Evolutionary conservation across 2,797 vertebrate species (phyloP).

Genomic region (Heteromormyrus szaboi): DNA sequence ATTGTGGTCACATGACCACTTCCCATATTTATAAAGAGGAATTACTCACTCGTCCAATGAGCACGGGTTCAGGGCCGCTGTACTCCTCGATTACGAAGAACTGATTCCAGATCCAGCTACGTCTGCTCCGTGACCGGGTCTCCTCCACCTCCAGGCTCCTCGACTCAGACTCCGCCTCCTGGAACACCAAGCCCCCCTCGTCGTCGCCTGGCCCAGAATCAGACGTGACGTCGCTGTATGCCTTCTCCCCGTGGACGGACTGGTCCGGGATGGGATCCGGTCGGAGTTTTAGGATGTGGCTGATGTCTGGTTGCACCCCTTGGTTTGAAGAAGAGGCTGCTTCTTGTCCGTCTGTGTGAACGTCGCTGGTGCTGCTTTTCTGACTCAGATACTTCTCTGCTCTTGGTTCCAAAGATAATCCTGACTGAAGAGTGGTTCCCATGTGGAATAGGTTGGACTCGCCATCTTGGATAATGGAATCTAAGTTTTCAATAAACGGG

Average conservation of each 20-base stretch:
- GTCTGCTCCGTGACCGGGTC: conserved; percentile 68
- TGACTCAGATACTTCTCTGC: conserved; percentile 39
- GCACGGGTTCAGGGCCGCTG: conserved; percentile 81
- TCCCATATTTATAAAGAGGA: neutral
- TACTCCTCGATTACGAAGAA: conserved; percentile 93
- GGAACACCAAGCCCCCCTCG: conserved; percentile 59
- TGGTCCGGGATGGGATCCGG: conserved; percentile 48
- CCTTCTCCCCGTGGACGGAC: conserved; percentile 38
- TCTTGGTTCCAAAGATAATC: conserved; percentile 52
- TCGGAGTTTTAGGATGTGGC: conserved; percentile 65
- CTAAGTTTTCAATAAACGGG: conserved; percentile 37
- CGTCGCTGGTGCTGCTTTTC: conserved; percentile 44
- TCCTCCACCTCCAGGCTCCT: conserved; percentile 37
- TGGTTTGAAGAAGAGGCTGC: conserved; percentile 47
- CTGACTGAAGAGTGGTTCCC: conserved; percentile 46
- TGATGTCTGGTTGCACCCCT: conserved; percentile 52
- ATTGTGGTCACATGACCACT: neutral
- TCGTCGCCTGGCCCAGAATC: conserved; percentile 37
- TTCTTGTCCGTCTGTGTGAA: conserved; percentile 45
- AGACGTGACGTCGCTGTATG: conserved; percentile 41
- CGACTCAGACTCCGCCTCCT: conserved; percentile 53
- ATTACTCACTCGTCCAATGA: conserved; percentile 80
- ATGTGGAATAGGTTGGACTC: conserved; percentile 41
- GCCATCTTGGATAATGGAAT: conserved; percentile 42
- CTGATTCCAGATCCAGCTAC: conserved; percentile 95